phyloP scores from a whole-genome alignment of 92 coral and sea anemone species.

The Palythoa grandis region DNA sequence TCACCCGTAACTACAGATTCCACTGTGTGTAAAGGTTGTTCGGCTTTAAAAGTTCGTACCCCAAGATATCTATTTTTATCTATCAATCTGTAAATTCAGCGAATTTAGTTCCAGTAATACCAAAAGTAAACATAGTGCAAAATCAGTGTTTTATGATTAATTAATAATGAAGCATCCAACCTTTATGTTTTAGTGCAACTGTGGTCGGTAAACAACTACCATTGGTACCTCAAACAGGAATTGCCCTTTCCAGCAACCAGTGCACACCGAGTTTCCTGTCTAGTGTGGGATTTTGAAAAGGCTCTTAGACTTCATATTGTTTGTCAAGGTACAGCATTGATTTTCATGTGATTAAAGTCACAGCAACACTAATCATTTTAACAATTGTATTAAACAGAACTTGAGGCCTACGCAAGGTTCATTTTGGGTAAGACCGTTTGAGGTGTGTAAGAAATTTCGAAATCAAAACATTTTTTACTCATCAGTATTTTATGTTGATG shows the following conservation, averaged over 20 bases:
- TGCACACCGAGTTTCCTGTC: slow-evolving; percentile 73
- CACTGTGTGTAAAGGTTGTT: no score
- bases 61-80: no score
- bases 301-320: slow-evolving; percentile 74
- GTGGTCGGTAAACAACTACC: slow-evolving; percentile 94
- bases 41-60: no score
- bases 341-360: neutral
- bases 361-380: neutral
- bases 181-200: slow-evolving; percentile 74
- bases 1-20: no score
- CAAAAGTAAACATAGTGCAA: no score
- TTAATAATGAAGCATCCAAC: neutral
- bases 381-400: neutral
- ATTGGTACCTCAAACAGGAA: slow-evolving; percentile 98
- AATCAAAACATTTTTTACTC: neutral
- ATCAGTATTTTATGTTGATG: neutral
- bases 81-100: no score
- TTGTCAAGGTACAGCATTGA: slow-evolving; percentile 56
- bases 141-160: neutral
- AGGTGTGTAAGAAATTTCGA: neutral
- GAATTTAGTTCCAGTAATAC: no score
- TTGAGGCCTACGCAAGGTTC: no score
- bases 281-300: slow-evolving; percentile 88
- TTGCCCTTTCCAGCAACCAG: slow-evolving; percentile 67
- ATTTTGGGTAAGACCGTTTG: no score